Conservation (phyloP, 2,888 invertebrate genomes). For the Tridacna crocea region DNA sequence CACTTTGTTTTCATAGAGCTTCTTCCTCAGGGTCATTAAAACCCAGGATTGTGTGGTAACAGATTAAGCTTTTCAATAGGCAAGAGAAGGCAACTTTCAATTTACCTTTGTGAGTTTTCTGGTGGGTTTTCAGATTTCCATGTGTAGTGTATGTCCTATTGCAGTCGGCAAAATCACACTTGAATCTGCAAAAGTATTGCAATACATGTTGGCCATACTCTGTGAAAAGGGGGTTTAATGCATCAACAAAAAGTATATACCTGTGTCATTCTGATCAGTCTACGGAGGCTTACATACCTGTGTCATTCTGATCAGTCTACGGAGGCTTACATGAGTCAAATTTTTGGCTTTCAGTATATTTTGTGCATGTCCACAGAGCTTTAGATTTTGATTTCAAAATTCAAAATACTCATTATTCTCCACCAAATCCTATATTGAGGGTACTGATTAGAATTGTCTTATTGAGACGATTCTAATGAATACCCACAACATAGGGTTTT, state of each 20-base stretch:
- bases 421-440: neutral
- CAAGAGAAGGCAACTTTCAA: too few species aligned
- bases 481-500: too few species aligned
- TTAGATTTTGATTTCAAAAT: neutral
- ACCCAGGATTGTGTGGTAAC: too few species aligned
- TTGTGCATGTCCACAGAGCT: too few species aligned
- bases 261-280: too few species aligned
- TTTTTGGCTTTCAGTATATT: neutral
- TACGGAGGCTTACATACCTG: too few species aligned
- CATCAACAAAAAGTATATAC: neutral
- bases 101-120: slow-evolving; percentile 97
- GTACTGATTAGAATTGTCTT: too few species aligned
- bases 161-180: slow-evolving; percentile 95
- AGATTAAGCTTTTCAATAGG: too few species aligned
- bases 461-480: too few species aligned
- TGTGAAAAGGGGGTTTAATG: neutral
- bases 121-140: slow-evolving; percentile 96
- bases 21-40: too few species aligned
- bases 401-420: neutral
- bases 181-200: slow-evolving; percentile 85
- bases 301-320: too few species aligned
- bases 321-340: neutral
- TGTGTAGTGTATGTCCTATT: slow-evolving; percentile 95
- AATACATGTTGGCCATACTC: neutral
- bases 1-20: too few species aligned